Base-by-base conservation (phyloP, 2,113 vertebrate genomes). In the Cepphus grylle region DNA sequence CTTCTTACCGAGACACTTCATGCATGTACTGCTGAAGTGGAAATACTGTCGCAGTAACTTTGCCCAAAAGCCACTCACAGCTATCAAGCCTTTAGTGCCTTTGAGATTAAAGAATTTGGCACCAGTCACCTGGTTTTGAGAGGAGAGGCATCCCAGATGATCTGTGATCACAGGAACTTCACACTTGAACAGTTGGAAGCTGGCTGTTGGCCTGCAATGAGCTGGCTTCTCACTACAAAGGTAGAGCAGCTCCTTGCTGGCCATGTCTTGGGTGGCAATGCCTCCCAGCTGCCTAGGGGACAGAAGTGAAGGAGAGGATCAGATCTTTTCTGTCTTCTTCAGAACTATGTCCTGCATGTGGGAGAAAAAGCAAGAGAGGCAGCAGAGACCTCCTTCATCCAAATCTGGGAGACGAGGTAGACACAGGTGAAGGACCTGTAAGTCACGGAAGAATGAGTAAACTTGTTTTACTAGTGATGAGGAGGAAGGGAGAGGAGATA, bases 141-240 rank as follows among this genome's bases (percentile, higher is more conserved):
- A 96, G 91, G 89, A 96, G 93, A 96, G 91, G 94, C 84, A 97
- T 93, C 74, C 58, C 74, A 95, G 91, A 93, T 97, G 93, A 97
- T 93, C 81, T 97, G 86, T 95, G 95, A 90, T 96, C 87, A 88
- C 50, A 90, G 96, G 95, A 96, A 93, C 96, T 96, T 97, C 93
- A 88, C 94, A 95, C 93, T 92, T 66, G 81, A 90, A 80, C 86
- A 93, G 89, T 94, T 97, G 93, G 86, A 89, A 94, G 88, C 86
- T 95, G 96, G 84, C 93, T 82, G 50, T 50, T 78, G 88, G 96
- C 92, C 93, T 94, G 81, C 0, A 0, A 72, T 87, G 85, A 91
- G 80, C 79, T 89, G 92, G 77, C 62, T 93, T 59, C 78, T 96
- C 59, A 87, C 61, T 0, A 2, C 82, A 58, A 55, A 86, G 93